phyloP scores from a whole-genome alignment of 2,113 vertebrate genomes.

The Etia nguti region DNA sequence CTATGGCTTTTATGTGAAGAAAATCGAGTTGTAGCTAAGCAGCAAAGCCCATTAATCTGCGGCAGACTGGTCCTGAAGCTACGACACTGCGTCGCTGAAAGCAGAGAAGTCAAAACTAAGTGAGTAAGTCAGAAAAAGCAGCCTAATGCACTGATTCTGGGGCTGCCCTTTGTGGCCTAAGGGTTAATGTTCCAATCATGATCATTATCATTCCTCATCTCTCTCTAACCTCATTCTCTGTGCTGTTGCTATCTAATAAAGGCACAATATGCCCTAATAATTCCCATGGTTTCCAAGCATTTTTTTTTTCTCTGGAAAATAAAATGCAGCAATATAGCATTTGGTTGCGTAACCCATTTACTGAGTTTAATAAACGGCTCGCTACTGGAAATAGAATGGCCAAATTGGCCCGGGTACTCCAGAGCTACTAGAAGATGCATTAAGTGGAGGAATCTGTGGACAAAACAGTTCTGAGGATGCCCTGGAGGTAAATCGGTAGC shows the following conservation, averaged over 20 bases:
- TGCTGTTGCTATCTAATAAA: neutral
- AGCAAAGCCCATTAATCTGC: neutral
- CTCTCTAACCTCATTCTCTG: constrained; percentile 1
- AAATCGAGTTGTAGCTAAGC: neutral
- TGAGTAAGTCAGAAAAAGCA: neutral
- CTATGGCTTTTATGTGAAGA: neutral
- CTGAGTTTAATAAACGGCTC: neutral
- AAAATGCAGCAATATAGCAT: neutral
- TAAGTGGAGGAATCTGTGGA: neutral
- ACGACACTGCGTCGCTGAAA: neutral
- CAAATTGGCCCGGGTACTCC: neutral
- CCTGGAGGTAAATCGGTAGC: neutral
- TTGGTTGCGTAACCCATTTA: neutral
- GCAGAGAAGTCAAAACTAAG: neutral
- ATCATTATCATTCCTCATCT: neutral
- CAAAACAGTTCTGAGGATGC: neutral
- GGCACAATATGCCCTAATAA: neutral
- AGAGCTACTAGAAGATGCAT: neutral
- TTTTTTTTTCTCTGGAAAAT: neutral
- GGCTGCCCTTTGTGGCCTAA: neutral
- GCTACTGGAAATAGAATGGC: neutral
- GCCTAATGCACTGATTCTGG: neutral
- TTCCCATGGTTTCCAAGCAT: neutral
- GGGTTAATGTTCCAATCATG: neutral
- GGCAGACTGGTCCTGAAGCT: neutral